Base-by-base conservation (phyloP, 2,113 vertebrate genomes). In the Tychaedon coryphoeus region DNA sequence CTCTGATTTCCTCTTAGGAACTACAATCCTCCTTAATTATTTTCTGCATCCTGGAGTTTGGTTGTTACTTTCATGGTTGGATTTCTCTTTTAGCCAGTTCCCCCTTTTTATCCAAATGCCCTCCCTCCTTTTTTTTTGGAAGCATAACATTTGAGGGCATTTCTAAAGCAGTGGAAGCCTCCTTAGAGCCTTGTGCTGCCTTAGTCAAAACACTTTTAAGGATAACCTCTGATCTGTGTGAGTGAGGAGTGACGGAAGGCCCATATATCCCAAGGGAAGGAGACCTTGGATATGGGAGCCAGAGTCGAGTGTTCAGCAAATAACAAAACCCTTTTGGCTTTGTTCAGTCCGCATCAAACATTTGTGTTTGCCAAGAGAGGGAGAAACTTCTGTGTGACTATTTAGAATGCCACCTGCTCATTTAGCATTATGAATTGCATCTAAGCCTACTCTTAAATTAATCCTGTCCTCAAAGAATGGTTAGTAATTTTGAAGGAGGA, bases 1-100 rank as follows among this genome's bases (percentile, higher is more conserved):
- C 78, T 97, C 90, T 90, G 94, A 95, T 95, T 97, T 97, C 92
- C 96, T 93, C 62, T 51, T 56, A 79, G 66, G 81, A 95, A 85
- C 89, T 80, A 82, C 78, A 96, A 67, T 88, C 78, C 86, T 76
- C 91, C 72, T 93, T 95, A 96, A 97, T 96, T 90, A 95, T 89
- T 90, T 48, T 20, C 77, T 74, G 36, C 45, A 86, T 51, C 56
- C 75, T 57, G 20, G 15, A 51, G 42, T 47, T 92, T 70, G 48
- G n/a, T 62, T 75, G 42, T 19, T 97, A 80, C 73, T 81, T 77
- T 29, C 26, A 42, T 70, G 43, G 58, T 12, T 91, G 62, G 77
- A 75, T 36, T 95, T 80, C 26, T 71, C 75, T 88, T 87, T 86
- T 60, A 88, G 75, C 81, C 93, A 88, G 80, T 75, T 66, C 72